phyloP scores from a whole-genome alignment of 2,888 invertebrate genomes.

The Philopedon plagiatum region DNA sequence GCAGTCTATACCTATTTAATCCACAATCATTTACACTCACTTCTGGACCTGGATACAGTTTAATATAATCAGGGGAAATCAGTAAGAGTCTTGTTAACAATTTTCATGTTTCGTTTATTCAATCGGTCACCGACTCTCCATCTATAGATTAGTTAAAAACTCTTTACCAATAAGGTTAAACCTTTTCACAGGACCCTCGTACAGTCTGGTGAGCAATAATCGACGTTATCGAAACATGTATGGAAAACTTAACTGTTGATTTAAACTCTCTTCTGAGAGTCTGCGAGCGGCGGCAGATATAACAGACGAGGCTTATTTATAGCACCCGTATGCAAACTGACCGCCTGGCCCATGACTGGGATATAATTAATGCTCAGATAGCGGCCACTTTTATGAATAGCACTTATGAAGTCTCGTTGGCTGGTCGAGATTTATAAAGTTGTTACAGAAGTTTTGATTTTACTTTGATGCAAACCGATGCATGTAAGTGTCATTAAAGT shows the following conservation, averaged over 20 bases:
- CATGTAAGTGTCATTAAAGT: too few species aligned
- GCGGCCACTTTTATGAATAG: slow-evolving; percentile 20
- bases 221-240: neutral
- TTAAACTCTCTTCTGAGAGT: slow-evolving; percentile 15
- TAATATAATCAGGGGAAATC: too few species aligned
- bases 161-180: too few species aligned
- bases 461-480: neutral
- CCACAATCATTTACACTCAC: too few species aligned
- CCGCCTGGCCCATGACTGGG: slow-evolving; percentile 26
- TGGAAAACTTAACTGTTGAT: slow-evolving; percentile 14
- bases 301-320: slow-evolving; percentile 40
- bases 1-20: too few species aligned
- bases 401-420: slow-evolving; percentile 1
- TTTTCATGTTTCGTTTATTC: too few species aligned
- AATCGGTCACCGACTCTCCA: too few species aligned
- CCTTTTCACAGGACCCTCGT: too few species aligned
- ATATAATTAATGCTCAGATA: slow-evolving; percentile 41
- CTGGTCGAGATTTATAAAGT: neutral
- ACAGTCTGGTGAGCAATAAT: too few species aligned
- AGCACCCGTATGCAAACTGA: slow-evolving; percentile 46
- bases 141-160: too few species aligned
- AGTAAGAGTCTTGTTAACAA: too few species aligned
- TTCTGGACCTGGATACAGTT: too few species aligned
- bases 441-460: neutral
- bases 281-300: slow-evolving; percentile 33